Evolutionary conservation across 2,797 vertebrate genomes (phyloP), one percentile per base, ranked within the genome.

Genomic region (Sebastes cheni): DNA sequence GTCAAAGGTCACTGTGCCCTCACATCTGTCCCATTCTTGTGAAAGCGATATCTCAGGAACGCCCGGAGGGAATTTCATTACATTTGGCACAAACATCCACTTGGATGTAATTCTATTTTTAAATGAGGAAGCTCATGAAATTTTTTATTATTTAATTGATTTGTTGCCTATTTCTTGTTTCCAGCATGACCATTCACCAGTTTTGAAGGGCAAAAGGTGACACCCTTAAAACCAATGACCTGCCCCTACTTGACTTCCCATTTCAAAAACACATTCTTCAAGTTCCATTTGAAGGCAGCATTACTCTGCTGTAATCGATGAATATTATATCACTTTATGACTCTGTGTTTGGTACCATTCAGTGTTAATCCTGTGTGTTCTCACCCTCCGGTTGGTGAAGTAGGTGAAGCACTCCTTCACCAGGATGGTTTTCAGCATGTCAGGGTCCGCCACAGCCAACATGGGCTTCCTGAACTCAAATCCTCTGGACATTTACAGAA

Each of bases 361-460:
- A 10, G 6, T 56, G 9, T 78, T 20, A 8, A n/a, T 67, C 27
- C 5, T 18, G 20, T 20, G 18, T 60, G 56, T 58, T 87, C 93
- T 79, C 81, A 95, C 95, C 88, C 87, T 72, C n/a, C 72, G 79
- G 77, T 95, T 96, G 66, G 91, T 92, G 23, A 96, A 96, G 85
- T 88, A 5, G 6, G 56, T 82, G 61, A 95, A 94, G 73, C 91
- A 95, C 29, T 96, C 95, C 79, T 96, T 96, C 70, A 96, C 91
- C 72, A 96, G 77, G 82, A 96, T 86, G 64, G 30, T 86, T 92
- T 92, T 95, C 67, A 96, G 67, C 83, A 96, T 82, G 55, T 78
- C 2, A 0, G 95, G 92, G 32, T 96, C 95, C 89, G 87, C 74
- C 86, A 95, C 54, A 23, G 23, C 90, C 83, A 96, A 39, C 4